Percentiles rank a stretch among this genome's conserved stretches.
These are phyloP conservation scores for Tortrix viridana DNA, from an alignment of 2,888 invertebrate species.

Conservation along the genomic window DNA sequence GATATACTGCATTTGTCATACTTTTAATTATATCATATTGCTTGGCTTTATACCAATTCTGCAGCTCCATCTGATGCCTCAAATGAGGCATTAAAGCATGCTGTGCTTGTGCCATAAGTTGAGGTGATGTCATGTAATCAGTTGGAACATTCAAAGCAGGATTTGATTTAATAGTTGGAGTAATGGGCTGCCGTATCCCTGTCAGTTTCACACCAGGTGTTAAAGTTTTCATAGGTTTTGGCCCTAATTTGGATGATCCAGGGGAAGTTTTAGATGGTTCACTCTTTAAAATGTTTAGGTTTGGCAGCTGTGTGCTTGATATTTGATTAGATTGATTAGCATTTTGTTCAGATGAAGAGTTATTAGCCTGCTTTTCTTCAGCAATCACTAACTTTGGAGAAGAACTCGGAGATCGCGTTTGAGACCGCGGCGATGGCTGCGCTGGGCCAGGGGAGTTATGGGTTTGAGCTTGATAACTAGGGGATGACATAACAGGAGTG, in stretches of 20 bases:
- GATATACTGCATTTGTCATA: slow-evolving; percentile 69
- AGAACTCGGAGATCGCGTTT: slow-evolving; percentile 80
- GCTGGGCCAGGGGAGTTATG: slow-evolving; percentile 59
- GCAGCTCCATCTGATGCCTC: slow-evolving; percentile 73
- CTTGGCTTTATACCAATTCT: slow-evolving; percentile 71
- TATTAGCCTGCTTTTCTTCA: slow-evolving; percentile 74
- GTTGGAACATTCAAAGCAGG: slow-evolving; percentile 57
- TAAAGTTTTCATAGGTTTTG: slow-evolving; percentile 65
- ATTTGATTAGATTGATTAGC: slow-evolving; percentile 74
- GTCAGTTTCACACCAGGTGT: slow-evolving; percentile 61
- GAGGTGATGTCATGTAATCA: slow-evolving; percentile 65
- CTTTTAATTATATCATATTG: slow-evolving; percentile 73
- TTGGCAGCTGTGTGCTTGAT: slow-evolving; percentile 70
- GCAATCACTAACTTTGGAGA: slow-evolving; percentile 81
- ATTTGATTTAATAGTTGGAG: slow-evolving; percentile 58
- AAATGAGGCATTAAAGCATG: slow-evolving; percentile 55
- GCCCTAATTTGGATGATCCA: slow-evolving; percentile 65
- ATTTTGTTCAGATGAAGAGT: slow-evolving; percentile 57
- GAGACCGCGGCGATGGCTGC: slow-evolving; percentile 73
- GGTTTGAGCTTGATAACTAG: slow-evolving; percentile 59
- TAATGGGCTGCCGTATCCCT: slow-evolving; percentile 64
- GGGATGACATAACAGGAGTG: slow-evolving; percentile 56
- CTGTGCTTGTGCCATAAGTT: slow-evolving; percentile 44
- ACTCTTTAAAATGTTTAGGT: slow-evolving; percentile 58
- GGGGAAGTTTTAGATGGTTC: slow-evolving; percentile 63